Base-by-base conservation (phyloP, 30 jellyfish, hydroid and myxozoan genomes). In the Rhopilema esculentum region DNA sequence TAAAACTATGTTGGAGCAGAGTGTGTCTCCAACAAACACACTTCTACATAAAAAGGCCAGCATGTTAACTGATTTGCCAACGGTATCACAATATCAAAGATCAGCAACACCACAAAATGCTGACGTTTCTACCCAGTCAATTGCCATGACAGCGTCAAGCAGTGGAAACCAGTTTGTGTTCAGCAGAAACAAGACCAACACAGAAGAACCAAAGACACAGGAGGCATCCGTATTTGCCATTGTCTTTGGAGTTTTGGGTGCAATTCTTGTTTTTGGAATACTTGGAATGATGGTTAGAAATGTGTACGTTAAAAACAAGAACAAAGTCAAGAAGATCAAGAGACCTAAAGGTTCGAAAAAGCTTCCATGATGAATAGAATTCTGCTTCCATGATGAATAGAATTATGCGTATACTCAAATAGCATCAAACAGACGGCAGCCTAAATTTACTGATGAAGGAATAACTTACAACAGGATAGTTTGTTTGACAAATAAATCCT, bases 211-310 rank as follows among this genome's bases (percentile, higher is more conserved):
- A 6, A 12, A 40, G 9, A 40, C 9, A 6, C 57, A 40, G 12
- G 57, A 40, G 6, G 57, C 90, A 16, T 32, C 33, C 65, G 25
- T 80, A 19, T 80, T 80, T 25, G 90, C 90, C 9, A 20, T 50
- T 52, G 70, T 80, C 26, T 65, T 80, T 66, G 90, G 90, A 12
- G 31, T 66, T 4, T 80, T 80, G 20, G 90, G 90, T 30, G 71
- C 72, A 0, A 1, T 80, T 22, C 90, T 80, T 17, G 82, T 80
- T 12, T 66, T 80, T 33, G 90, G 82, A 0, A 80, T 80, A 6
- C 74, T 79, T 6, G 73, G 63, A 0, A n/a, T 80, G 81, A 26
- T 80, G 4, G 27, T 66, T 40, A 80, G 26, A 80, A 80, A 28
- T 12, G 25, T 66, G 24, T 25, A 80, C 71, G 33, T 49, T 49